Evolutionary conservation across 2,888 invertebrate genomes (phyloP).

Genomic region (Caenorhabditis sinica): DNA sequence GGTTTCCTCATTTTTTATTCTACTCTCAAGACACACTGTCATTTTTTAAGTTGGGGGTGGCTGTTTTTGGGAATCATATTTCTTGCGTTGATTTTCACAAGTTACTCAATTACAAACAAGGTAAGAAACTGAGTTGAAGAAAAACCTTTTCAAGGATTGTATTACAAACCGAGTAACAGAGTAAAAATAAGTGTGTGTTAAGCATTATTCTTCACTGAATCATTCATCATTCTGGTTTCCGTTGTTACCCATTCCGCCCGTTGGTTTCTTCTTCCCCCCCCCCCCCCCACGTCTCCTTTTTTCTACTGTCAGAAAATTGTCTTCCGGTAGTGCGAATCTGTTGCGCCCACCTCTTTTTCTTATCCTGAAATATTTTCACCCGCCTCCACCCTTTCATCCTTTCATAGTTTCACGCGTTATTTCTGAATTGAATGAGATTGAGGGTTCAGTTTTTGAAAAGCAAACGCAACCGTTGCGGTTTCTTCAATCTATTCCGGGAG

Average conservation of each 20-base stretch:
- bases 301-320: conserved; percentile 67
- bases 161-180: conserved; percentile 42
- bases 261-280: conserved; percentile 39
- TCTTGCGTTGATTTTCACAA: background rate
- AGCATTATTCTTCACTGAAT: conserved; percentile 65
- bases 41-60: background rate
- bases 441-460: conserved; percentile 1
- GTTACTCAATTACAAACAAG: conserved; percentile 47
- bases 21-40: conserved; percentile 4
- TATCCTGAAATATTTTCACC: conserved; percentile 33
- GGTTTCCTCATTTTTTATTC: background rate
- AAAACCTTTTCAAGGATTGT: conserved; percentile 30
- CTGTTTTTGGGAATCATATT: conserved; percentile 16
- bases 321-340: conserved; percentile 65
- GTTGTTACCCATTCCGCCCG: conserved; percentile 67
- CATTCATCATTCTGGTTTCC: conserved; percentile 71
- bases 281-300: background rate
- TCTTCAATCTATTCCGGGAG: conserved; percentile 48
- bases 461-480: conserved; percentile 13
- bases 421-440: conserved; percentile 6
- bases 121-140: background rate
- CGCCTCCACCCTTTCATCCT: background rate
- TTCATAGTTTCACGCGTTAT: background rate
- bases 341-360: conserved; percentile 54
- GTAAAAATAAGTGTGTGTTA: conserved; percentile 59